Percentiles rank a stretch among this genome's conserved stretches.
Evolutionary conservation across 2,797 vertebrate genomes (phyloP).

Genomic region (Rhinoraja longicauda): DNA sequence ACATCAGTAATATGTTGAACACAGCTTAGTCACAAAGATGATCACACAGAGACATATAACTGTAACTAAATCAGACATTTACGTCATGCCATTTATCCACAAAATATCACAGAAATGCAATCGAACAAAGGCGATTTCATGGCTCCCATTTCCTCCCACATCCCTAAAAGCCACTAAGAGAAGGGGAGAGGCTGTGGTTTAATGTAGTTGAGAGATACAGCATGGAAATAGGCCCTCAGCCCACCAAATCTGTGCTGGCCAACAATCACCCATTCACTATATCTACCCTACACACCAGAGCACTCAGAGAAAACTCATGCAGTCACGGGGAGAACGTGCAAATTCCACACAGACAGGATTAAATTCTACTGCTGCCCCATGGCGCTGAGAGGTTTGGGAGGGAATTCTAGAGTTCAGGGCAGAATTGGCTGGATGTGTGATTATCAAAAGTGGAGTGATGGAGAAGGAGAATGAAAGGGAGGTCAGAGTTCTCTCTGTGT

Average conservation of each 20-base stretch:
- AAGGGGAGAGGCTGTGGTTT: background rate
- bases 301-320: no score
- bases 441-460: background rate
- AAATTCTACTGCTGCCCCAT: no score
- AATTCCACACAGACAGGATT: no score
- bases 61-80: background rate
- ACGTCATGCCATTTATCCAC: background rate
- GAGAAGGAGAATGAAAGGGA: background rate
- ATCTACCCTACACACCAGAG: no score
- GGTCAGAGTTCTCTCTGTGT: background rate
- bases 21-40: background rate
- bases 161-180: background rate
- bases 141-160: no score
- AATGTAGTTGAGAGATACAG: no score
- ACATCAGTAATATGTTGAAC: conserved; percentile 12
- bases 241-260: no score
- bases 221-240: no score
- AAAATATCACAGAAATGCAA: background rate
- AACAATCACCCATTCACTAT: no score
- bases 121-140: background rate
- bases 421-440: background rate
- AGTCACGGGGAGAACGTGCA: no score
- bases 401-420: background rate
- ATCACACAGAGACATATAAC: background rate
- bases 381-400: background rate